Conservation (phyloP, 2,888 invertebrate species). For the Sesia bembeciformis region DNA sequence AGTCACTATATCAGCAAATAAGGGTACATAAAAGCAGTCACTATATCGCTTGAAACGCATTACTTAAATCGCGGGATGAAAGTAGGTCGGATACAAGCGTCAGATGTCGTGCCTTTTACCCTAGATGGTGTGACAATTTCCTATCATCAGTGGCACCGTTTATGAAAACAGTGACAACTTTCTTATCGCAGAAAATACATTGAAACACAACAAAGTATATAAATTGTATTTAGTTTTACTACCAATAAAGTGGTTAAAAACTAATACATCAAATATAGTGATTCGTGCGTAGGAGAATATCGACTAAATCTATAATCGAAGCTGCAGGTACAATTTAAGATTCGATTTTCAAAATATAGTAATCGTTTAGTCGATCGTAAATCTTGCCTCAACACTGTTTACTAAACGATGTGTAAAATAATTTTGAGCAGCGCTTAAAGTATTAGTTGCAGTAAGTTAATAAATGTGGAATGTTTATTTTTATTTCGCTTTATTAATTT, state of each 20-base stretch:
- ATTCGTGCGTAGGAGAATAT: constrained; percentile 13
- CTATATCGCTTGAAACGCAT: constrained; percentile 17
- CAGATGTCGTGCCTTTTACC: constrained; percentile 39
- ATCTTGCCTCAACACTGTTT: constrained; percentile 32
- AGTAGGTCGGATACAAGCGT: constrained; percentile 48
- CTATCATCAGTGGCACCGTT: constrained; percentile 23
- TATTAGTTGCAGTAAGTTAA: no score
- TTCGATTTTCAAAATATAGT: constrained; percentile 16
- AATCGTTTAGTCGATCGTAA: constrained; percentile 33
- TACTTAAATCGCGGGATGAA: constrained; percentile 25
- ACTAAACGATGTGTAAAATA: constrained; percentile 8
- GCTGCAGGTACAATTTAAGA: constrained; percentile 8
- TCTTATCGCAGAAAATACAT: background rate
- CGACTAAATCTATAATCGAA: constrained; percentile 13
- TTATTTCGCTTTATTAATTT: no score
- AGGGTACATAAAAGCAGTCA: no score
- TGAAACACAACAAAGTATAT: no score
- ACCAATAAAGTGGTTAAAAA: no score
- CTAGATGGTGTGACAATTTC: constrained; percentile 43
- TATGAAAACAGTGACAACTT: constrained; percentile 4
- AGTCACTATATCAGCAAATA: no score
- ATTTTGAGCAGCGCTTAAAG: no score
- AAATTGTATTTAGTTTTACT: no score
- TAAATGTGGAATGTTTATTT: no score
- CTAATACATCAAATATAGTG: no score